A percentile compares a stretch with the other conserved stretches of the same genome.
These are phyloP conservation scores for Lasioglossum lativentre DNA, from an alignment of 2,888 invertebrate species.

Conservation along the genomic window DNA sequence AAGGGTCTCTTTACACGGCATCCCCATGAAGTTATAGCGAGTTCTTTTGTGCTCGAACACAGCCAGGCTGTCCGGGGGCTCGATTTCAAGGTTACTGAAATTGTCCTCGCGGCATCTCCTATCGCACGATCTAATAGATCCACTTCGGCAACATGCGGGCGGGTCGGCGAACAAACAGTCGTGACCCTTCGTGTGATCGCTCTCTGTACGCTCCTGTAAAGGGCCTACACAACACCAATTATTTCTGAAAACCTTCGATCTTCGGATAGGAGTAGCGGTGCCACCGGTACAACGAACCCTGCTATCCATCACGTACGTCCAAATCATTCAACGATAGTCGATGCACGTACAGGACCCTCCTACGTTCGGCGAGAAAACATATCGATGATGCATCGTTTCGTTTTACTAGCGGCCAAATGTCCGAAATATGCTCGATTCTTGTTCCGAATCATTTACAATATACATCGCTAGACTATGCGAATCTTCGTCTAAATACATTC, in stretches of 20 bases:
- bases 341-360: not conserved
- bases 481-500: too few relatives aligned
- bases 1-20: not conserved
- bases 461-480: too few relatives aligned
- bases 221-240: slow-evolving; percentile 20
- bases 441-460: not conserved
- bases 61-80: not conserved
- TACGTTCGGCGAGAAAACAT: not conserved
- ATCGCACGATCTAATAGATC: slow-evolving; percentile 51
- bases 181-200: slow-evolving; percentile 24
- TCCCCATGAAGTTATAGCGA: slow-evolving; percentile 10
- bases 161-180: slow-evolving; percentile 42
- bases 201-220: slow-evolving; percentile 27
- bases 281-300: slow-evolving; percentile 22
- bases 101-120: slow-evolving; percentile 27
- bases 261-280: not conserved
- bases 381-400: not conserved
- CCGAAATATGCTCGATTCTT: not conserved
- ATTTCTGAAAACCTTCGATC: slow-evolving; percentile 34
- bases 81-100: slow-evolving; percentile 30
- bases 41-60: not conserved
- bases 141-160: slow-evolving; percentile 57
- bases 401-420: not conserved
- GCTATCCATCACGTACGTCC: slow-evolving; percentile 26
- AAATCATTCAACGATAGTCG: slow-evolving; percentile 9